Evolutionary conservation across 1,140 invertebrate genomes (phyloP).

Genomic region (Pristionchus pacificus): DNA sequence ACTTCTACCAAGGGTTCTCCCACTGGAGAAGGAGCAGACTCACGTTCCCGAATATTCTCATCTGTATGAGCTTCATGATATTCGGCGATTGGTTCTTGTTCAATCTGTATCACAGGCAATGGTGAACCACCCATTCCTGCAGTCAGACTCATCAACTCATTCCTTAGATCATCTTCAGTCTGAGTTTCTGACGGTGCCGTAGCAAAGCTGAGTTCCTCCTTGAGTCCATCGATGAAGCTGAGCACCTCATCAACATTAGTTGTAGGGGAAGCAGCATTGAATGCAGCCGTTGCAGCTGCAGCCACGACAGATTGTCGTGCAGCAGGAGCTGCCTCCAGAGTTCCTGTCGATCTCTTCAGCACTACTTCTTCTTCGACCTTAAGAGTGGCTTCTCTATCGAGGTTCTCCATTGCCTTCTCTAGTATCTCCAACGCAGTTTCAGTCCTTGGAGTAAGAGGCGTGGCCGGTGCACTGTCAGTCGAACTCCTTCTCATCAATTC

Average conservation of each 20-base stretch:
- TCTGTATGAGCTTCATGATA: neutral
- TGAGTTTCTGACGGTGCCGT: neutral
- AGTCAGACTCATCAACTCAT: neutral
- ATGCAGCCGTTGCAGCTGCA: too few relatives aligned
- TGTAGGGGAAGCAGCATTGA: too few relatives aligned
- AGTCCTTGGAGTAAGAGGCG: neutral
- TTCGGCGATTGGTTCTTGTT: neutral
- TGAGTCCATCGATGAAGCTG: neutral
- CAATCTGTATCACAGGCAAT: neutral
- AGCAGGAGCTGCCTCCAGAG: too few relatives aligned
- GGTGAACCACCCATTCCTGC: too few relatives aligned
- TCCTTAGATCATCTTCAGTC: neutral
- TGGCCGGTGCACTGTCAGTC: neutral
- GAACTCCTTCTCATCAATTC: neutral
- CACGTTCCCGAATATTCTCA: neutral
- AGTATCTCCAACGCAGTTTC: too few relatives aligned
- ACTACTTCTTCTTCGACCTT: too few relatives aligned
- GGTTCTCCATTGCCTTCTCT: too few relatives aligned
- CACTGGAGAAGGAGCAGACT: neutral
- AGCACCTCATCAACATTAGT: neutral
- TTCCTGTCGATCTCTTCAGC: too few relatives aligned
- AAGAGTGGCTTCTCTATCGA: too few relatives aligned
- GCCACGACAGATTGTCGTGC: too few relatives aligned
- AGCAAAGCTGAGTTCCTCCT: neutral
- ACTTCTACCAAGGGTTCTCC: too few relatives aligned